These are phyloP conservation scores for Pitta sordida DNA, from an alignment of 2,113 vertebrate species.

Conservation along the genomic window DNA sequence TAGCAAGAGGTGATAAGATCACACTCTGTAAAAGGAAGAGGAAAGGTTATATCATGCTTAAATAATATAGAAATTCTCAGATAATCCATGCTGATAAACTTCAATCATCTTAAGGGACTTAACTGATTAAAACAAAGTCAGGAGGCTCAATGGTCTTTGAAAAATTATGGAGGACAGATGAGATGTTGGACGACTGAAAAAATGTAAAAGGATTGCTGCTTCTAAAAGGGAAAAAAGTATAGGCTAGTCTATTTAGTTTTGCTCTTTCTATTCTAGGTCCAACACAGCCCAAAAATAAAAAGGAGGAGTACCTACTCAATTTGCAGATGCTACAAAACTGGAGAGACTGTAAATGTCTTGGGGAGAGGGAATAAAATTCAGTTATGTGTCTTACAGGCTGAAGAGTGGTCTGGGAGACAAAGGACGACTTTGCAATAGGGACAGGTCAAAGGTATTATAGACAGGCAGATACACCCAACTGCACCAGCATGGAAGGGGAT, in stretches of 20 bases:
- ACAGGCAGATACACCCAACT: neutral
- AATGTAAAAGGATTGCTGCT: neutral
- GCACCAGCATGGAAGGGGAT: neutral
- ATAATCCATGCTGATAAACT: conserved; percentile 34
- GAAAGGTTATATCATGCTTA: conserved; percentile 2
- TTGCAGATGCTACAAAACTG: neutral
- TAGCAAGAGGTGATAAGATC: neutral
- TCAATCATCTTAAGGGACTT: neutral
- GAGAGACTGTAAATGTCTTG: neutral
- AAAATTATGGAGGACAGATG: conserved; percentile 15
- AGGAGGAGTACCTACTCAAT: neutral
- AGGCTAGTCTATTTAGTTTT: neutral
- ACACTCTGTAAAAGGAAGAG: neutral
- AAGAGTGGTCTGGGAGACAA: neutral
- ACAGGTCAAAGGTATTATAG: neutral
- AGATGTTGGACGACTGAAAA: conserved; percentile 1
- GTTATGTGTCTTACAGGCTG: neutral
- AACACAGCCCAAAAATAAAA: neutral
- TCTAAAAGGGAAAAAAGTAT: neutral
- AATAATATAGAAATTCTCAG: conserved; percentile 5
- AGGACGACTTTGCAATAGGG: neutral
- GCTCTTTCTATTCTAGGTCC: neutral
- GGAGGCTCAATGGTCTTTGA: conserved; percentile 1
- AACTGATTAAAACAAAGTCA: conserved; percentile 6
- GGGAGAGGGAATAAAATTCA: neutral